Evolutionary conservation across 2,113 vertebrate genomes (phyloP), one percentile per base, ranked within the genome.

Genomic region (Anarrhichthys ocellatus): DNA sequence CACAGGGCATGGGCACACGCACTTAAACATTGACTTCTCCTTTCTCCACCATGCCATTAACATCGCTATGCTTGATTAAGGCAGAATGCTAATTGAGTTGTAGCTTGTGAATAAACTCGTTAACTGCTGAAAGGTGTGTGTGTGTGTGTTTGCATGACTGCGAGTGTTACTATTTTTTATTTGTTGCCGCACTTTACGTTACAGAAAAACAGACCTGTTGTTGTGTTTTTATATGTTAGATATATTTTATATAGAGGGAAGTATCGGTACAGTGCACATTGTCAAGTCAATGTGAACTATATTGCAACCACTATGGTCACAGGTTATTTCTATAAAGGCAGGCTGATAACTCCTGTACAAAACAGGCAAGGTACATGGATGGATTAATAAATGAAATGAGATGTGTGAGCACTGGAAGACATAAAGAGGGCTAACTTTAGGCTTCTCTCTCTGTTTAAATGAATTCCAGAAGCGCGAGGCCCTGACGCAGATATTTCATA

Each of bases 21-120:
- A 70, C 50, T 10, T 63, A 79, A 84, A 87, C 89, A 87, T 14
- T 9, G 61, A 88, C 72, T 87, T 78, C 82, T 82, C 56, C 82
- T 81, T 63, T 81, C 61, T 85, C 66, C 20, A 64, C 80, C 73
- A 22, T 88, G 62, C 87, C 81, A 90, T 87, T 90, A 74, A 82
- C 66, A 48, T 73, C 9, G 73, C 71, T 76, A 78, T 70, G 87
- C 85, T 89, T 91, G 84, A 91, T 92, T 92, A 88, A 90, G 73
- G 85, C 78, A 91, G 64, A 87, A 88, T 87, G 82, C 91, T 90
- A 92, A 90, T 90, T 89, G 75, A 89, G 81, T 77, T 83, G 63
- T 66, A 86, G 66, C 76, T 73, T 48, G 66, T 72, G 81, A 89
- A 89, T 86, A 86, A 84, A 84, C 62, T 70, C 72, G 67, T 79